These are phyloP conservation scores for Myanophis thanlyinensis DNA, from an alignment of 2,113 vertebrate species.

Conservation along the genomic window DNA sequence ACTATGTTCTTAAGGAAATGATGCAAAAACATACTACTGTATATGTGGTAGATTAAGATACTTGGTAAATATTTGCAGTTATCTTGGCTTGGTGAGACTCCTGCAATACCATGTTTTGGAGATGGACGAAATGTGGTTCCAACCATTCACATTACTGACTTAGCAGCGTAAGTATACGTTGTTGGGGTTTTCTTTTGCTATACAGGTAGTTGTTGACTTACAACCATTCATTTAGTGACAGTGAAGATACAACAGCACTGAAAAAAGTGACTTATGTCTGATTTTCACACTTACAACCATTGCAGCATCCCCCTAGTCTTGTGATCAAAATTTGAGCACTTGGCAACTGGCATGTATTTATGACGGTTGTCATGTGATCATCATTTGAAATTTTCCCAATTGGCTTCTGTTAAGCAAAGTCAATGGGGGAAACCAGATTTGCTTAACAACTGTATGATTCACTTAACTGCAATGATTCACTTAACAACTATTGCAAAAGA, in stretches of 20 bases:
- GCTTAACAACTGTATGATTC: background rate
- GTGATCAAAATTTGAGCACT: background rate
- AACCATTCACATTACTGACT: conserved; percentile 84
- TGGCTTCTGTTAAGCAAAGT: background rate
- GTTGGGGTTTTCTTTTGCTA: background rate
- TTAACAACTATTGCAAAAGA: background rate
- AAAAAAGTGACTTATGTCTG: too few relatives aligned
- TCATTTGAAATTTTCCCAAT: background rate
- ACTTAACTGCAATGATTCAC: background rate
- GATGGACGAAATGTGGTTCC: conserved; percentile 84
- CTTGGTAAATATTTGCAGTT: conserved; percentile 58
- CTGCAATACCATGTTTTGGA: conserved; percentile 81
- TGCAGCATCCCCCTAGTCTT: background rate
- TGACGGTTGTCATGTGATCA: background rate
- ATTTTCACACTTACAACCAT: background rate
- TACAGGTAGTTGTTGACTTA: background rate
- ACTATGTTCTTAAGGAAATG: background rate
- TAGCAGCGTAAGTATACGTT: conserved; percentile 77
- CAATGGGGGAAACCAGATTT: background rate
- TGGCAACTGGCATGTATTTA: background rate
- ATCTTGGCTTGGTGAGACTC: conserved; percentile 80
- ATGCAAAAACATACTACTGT: background rate
- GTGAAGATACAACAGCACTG: background rate
- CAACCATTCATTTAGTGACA: background rate
- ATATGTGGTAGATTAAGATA: background rate